Percentiles rank a stretch among this genome's conserved stretches.
Evolutionary conservation across 2,113 vertebrate genomes (phyloP).

Genomic region (Eurystomus gularis): DNA sequence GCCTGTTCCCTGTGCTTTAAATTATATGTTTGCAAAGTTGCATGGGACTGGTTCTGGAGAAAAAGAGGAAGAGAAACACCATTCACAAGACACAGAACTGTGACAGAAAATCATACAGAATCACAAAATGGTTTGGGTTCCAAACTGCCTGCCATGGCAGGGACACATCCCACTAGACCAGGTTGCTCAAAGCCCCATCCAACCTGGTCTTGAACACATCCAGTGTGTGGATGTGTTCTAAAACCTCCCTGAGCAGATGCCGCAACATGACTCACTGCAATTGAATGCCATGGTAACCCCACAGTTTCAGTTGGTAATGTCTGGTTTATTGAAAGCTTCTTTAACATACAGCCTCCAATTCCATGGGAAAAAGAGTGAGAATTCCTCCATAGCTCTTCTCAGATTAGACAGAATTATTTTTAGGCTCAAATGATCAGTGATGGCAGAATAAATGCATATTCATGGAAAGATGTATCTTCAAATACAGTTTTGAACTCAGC

Average conservation of each 20-base stretch:
- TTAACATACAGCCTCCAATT: neutral
- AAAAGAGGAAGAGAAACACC: neutral
- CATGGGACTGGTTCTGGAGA: neutral
- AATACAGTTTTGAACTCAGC: neutral
- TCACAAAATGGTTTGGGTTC: no score
- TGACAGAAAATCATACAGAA: no score
- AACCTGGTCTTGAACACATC: no score
- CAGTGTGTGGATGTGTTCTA: no score
- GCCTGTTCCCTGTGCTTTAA: neutral
- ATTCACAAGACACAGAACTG: neutral
- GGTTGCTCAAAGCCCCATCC: no score
- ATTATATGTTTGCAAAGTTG: neutral
- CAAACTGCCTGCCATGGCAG: no score
- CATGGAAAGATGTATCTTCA: neutral
- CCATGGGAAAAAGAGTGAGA: neutral
- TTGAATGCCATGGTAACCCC: neutral
- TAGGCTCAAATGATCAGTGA: neutral
- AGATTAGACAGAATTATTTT: neutral
- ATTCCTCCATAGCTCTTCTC: neutral
- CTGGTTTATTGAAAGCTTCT: neutral
- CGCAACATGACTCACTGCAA: neutral
- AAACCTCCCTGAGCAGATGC: no score
- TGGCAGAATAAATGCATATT: neutral
- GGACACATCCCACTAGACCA: no score
- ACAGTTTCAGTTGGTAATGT: neutral